Evolutionary conservation across 2,797 vertebrate species (phyloP).

Genomic region (Pyrocephalus nanus): DNA sequence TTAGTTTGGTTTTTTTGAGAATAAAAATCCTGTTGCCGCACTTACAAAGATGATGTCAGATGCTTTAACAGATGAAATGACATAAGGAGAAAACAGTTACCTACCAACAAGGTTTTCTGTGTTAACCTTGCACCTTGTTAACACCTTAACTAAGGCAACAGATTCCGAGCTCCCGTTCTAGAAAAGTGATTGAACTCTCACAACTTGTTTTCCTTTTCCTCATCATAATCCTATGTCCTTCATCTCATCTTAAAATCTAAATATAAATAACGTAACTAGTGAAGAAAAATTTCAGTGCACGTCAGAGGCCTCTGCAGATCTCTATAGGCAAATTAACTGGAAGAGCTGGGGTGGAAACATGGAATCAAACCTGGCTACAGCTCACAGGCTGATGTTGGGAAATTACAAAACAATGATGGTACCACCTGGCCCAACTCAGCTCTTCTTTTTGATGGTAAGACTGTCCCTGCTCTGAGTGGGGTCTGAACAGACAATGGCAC

Average conservation of each 20-base stretch:
- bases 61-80: not conserved
- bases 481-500: not conserved
- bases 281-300: not conserved
- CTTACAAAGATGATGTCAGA: not conserved
- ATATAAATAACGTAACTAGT: not conserved
- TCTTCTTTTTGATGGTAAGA: not conserved
- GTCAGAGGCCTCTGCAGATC: not conserved
- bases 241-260: not conserved
- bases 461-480: not conserved
- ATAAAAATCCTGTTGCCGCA: not conserved
- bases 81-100: not conserved
- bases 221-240: not conserved
- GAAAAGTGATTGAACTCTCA: not conserved
- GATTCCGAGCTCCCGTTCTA: not conserved
- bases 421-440: not conserved
- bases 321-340: not conserved
- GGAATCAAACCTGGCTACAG: not conserved
- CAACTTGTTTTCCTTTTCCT: not conserved
- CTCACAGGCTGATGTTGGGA: rapidly evolving
- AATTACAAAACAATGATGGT: not conserved
- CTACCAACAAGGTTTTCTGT: not conserved
- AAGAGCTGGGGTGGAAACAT: not conserved
- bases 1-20: not conserved
- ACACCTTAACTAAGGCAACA: not conserved
- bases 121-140: not conserved